Evolutionary conservation across 2,797 vertebrate genomes (phyloP).

Genomic region (Todus mexicanus): DNA sequence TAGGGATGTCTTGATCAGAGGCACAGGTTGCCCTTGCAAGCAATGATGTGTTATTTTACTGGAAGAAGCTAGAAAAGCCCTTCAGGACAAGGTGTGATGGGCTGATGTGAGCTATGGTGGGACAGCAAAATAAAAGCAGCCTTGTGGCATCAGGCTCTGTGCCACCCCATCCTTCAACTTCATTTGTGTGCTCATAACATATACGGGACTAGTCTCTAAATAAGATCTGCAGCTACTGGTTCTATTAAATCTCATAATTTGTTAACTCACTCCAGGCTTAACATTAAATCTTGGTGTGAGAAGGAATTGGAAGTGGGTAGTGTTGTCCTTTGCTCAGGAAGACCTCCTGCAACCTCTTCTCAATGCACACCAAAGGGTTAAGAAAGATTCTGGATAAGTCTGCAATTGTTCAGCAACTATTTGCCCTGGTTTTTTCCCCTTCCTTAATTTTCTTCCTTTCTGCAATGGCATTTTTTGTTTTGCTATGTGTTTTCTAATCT

Average conservation of each 20-base stretch:
- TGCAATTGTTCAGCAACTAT: neutral
- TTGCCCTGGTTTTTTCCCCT: neutral
- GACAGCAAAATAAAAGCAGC: neutral
- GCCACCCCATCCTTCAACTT: neutral
- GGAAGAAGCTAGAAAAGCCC: neutral
- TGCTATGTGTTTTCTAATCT: neutral
- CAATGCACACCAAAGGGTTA: neutral
- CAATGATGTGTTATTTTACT: neutral
- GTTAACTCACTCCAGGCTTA: neutral
- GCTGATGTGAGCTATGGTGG: accelerated
- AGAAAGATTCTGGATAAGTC: neutral
- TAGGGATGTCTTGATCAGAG: neutral
- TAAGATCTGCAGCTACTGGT: neutral
- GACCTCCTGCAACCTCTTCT: neutral
- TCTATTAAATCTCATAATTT: neutral
- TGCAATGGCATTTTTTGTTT: neutral
- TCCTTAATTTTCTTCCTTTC: neutral
- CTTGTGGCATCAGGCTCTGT: neutral
- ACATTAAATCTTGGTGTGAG: neutral
- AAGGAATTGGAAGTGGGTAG: neutral
- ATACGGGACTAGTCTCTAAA: neutral
- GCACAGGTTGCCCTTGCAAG: neutral
- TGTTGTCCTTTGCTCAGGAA: neutral
- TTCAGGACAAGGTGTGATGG: neutral
- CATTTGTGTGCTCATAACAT: neutral